Percentiles rank a stretch among this genome's conserved stretches.
These are phyloP conservation scores for Chrysochloris asiatica DNA, from an alignment of 2,113 vertebrate species.

Conservation along the genomic window DNA sequence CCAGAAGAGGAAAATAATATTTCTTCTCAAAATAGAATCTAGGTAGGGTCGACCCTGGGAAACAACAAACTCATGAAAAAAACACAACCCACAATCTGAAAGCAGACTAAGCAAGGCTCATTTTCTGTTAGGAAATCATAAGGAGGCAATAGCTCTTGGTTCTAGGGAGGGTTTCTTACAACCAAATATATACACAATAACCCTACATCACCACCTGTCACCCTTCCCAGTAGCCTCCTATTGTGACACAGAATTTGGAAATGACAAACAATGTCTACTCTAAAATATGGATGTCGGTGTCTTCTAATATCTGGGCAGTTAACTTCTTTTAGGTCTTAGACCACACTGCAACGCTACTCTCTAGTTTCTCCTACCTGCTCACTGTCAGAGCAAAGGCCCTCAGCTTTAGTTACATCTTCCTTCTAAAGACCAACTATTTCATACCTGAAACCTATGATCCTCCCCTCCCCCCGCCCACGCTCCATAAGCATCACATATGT, in stretches of 20 bases:
- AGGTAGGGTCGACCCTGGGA: not conserved
- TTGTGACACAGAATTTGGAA: not conserved
- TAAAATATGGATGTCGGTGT: not conserved
- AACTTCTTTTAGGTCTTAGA: not conserved
- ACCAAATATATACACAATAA: fast-evolving
- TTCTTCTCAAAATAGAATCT: slow-evolving; percentile 30
- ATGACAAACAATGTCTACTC: not conserved
- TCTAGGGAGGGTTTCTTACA: not conserved
- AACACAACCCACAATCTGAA: not conserved
- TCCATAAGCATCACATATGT: slow-evolving; percentile 70
- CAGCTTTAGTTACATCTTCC: not conserved
- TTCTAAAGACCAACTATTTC: not conserved
- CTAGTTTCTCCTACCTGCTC: not conserved
- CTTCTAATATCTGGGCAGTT: not conserved
- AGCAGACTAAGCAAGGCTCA: not conserved
- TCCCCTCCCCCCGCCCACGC: not conserved
- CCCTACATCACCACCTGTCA: not conserved
- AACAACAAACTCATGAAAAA: not conserved
- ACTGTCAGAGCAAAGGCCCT: not conserved
- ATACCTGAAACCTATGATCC: slow-evolving; percentile 9
- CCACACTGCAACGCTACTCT: not conserved
- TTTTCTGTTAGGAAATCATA: not conserved
- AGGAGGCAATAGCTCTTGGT: not conserved
- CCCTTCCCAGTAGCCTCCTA: not conserved
- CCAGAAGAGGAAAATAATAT: slow-evolving; percentile 9